A percentile compares a stretch with the other conserved stretches of the same genome.
Evolutionary conservation across 2,888 invertebrate genomes (phyloP).

Genomic region (Archips xylosteana): DNA sequence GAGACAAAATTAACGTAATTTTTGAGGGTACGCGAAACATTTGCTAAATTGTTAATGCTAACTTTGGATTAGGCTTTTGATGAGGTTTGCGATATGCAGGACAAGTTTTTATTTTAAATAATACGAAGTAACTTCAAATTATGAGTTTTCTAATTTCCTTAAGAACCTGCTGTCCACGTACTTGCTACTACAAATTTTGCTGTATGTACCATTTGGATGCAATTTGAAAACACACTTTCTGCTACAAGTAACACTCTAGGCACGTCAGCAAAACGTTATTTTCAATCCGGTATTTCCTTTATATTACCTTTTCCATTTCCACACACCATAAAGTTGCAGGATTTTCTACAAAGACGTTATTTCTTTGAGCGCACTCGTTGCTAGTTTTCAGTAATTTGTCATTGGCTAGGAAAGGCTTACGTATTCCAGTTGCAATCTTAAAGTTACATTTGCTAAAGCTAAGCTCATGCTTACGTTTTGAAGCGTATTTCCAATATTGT

Average conservation of each 20-base stretch:
- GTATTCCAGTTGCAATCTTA: slow-evolving; percentile 44
- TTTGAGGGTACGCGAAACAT: slow-evolving; percentile 14
- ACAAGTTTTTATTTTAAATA: too few species aligned
- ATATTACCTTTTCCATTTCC: slow-evolving; percentile 16
- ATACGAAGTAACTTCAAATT: too few species aligned
- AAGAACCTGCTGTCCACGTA: too few species aligned
- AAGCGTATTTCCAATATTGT: slow-evolving; percentile 4
- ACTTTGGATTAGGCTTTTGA: slow-evolving; percentile 3
- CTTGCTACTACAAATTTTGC: too few species aligned
- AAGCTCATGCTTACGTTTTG: slow-evolving; percentile 37
- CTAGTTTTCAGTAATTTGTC: slow-evolving; percentile 43
- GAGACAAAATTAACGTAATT: slow-evolving; percentile 40
- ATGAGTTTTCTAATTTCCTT: too few species aligned
- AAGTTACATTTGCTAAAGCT: slow-evolving; percentile 42
- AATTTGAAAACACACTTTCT: neutral
- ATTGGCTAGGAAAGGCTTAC: slow-evolving; percentile 41
- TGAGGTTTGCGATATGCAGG: too few species aligned
- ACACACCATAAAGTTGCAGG: neutral
- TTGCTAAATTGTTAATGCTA: slow-evolving; percentile 28
- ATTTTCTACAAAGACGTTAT: slow-evolving; percentile 27
- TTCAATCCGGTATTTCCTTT: slow-evolving; percentile 15
- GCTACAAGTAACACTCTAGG: neutral
- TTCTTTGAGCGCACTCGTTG: slow-evolving; percentile 38
- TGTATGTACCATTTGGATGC: neutral
- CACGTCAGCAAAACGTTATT: slow-evolving; percentile 10